A percentile compares a stretch with the other conserved stretches of the same genome.
These are phyloP conservation scores for Rhabditophanes sp. DNA, from an alignment of 2,888 invertebrate genomes.

Conservation along the genomic window DNA sequence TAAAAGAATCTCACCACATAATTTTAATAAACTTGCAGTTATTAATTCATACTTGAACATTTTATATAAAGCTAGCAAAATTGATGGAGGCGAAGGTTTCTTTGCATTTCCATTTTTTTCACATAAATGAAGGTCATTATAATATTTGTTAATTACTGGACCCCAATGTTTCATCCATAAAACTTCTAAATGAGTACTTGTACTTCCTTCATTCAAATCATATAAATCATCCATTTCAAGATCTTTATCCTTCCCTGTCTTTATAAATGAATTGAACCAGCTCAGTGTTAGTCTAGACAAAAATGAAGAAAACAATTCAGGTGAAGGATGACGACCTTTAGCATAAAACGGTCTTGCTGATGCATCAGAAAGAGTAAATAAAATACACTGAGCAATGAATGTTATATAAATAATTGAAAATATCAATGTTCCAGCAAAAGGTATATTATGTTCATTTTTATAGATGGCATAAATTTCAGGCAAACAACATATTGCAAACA, in stretches of 20 bases:
- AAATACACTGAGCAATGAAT: too few species aligned
- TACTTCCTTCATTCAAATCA: conserved; percentile 25
- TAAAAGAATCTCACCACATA: conserved; percentile 51
- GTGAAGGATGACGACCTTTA: too few species aligned
- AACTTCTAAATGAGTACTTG: conserved; percentile 15
- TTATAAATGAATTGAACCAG: conserved; percentile 33
- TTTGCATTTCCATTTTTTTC: conserved; percentile 5
- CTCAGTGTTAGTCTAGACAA: conserved; percentile 27
- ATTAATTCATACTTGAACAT: conserved; percentile 74
- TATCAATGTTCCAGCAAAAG: too few species aligned
- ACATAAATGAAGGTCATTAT: too few species aligned
- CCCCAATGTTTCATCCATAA: conserved; percentile 29
- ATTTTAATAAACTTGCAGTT: conserved; percentile 55
- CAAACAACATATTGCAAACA: too few species aligned
- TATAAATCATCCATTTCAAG: conserved; percentile 29
- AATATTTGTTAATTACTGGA: conserved; percentile 14
- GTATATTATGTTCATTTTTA: not conserved
- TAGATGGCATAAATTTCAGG: not conserved
- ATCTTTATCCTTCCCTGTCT: conserved; percentile 22
- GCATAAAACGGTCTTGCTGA: too few species aligned
- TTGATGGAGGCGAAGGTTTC: conserved; percentile 57
- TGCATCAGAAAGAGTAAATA: too few species aligned
- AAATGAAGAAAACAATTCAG: conserved; percentile 25
- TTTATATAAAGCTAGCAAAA: conserved; percentile 65
- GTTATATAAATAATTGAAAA: too few species aligned